Evolutionary conservation across 2,113 vertebrate genomes (phyloP).

Genomic region (Ailuropoda melanoleuca): DNA sequence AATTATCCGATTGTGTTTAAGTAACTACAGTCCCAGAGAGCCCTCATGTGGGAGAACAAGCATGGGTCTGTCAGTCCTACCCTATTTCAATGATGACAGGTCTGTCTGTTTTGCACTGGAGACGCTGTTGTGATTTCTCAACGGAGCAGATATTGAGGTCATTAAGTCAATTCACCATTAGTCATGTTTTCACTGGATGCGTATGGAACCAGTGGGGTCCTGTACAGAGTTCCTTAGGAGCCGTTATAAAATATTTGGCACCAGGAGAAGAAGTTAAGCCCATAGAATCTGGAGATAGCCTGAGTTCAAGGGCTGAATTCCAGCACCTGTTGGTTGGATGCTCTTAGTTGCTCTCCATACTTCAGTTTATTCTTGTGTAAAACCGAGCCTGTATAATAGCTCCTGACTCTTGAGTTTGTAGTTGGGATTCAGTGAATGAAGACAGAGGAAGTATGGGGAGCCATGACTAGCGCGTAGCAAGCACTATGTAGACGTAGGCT

Average conservation of each 20-base stretch:
- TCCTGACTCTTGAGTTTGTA: background rate
- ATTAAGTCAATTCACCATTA: background rate
- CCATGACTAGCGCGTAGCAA: background rate
- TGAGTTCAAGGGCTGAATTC: background rate
- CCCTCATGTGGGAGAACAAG: background rate
- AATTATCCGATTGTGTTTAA: slow-evolving; percentile 35
- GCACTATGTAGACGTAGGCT: background rate
- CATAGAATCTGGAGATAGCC: background rate
- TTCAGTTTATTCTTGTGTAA: background rate
- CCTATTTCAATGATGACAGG: background rate
- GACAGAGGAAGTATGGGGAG: background rate
- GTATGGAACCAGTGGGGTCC: background rate
- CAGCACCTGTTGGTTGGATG: background rate
- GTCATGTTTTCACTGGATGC: background rate
- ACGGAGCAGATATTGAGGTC: background rate
- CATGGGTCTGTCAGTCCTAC: background rate
- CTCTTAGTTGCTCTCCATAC: background rate
- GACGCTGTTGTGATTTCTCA: background rate
- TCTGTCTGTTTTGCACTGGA: background rate
- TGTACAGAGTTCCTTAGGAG: background rate
- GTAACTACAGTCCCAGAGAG: background rate
- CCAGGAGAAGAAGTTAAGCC: background rate
- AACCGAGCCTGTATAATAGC: background rate
- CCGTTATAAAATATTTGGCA: background rate
- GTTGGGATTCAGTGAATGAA: background rate